Evolutionary conservation across 2,113 vertebrate species (phyloP).

Genomic region (Apodemus sylvaticus): DNA sequence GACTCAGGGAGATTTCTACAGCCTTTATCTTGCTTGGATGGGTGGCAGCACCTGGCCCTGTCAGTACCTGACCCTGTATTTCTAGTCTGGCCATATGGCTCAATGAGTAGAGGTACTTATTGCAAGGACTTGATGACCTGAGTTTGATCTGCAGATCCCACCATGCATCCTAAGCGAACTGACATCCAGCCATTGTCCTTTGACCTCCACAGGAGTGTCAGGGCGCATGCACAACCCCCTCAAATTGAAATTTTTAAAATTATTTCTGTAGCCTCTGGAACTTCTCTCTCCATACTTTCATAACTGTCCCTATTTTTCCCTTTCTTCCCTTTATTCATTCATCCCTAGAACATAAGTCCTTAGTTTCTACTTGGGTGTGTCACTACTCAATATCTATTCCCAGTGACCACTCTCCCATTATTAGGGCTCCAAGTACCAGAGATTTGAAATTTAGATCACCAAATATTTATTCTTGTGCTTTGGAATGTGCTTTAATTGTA

Average conservation of each 20-base stretch:
- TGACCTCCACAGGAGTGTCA: background rate
- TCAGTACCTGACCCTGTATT: background rate
- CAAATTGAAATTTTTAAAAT: background rate
- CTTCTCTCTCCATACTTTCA: background rate
- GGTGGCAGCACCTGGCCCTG: background rate
- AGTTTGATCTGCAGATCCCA: background rate
- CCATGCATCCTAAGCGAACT: background rate
- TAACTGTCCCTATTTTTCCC: too few relatives aligned
- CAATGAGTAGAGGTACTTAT: background rate
- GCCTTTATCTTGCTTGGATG: background rate
- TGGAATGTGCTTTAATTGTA: background rate
- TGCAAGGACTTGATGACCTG: too few relatives aligned
- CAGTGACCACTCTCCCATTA: background rate
- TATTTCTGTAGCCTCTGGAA: background rate
- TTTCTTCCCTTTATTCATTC: background rate
- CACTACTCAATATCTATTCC: background rate
- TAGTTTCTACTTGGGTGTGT: background rate
- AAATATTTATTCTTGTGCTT: too few relatives aligned
- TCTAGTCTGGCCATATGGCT: background rate
- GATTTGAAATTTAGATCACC: background rate
- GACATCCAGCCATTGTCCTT: background rate
- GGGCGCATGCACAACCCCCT: background rate
- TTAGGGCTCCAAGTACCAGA: background rate
- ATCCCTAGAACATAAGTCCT: too few relatives aligned
- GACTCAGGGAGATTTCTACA: fast-evolving